phyloP scores from a whole-genome alignment of 1,140 invertebrate genomes.

The Paraescarpia echinospica region DNA sequence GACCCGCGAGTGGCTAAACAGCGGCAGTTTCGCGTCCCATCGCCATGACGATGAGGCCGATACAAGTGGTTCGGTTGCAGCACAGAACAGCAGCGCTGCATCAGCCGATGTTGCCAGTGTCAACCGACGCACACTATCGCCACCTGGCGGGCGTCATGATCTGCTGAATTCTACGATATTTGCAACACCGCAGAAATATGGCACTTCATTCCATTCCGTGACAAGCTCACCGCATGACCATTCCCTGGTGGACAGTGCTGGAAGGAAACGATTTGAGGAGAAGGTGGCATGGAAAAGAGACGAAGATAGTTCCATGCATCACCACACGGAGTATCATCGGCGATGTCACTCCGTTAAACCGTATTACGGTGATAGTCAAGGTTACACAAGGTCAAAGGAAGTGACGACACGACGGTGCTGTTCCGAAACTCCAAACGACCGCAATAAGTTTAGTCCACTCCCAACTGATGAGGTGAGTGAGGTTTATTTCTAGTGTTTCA shows the following conservation, averaged over 20 bases:
- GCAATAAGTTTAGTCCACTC: neutral
- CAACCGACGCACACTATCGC: neutral
- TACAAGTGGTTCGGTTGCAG: neutral
- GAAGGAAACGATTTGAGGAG: neutral
- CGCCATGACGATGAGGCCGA: neutral
- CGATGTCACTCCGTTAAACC: neutral
- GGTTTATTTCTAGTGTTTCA: neutral
- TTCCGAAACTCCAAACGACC: neutral
- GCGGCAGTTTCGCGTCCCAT: neutral
- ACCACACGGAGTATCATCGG: neutral
- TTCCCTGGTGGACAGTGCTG: neutral
- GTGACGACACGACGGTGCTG: neutral
- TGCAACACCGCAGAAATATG: neutral
- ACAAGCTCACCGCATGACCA: neutral
- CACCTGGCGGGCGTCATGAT: neutral
- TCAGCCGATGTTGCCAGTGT: neutral
- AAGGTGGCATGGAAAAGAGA: neutral
- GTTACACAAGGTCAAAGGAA: slow-evolving; percentile 5
- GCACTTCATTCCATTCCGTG: neutral
- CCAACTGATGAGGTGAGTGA: neutral
- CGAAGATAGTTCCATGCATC: neutral
- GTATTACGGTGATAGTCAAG: neutral
- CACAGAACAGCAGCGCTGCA: neutral
- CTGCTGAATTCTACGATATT: neutral
- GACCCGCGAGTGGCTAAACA: slow-evolving; percentile 10